Percentiles rank a stretch among this genome's conserved stretches.
These are phyloP conservation scores for Dromiciops gliroides DNA, from an alignment of 2,113 vertebrate species.

Conservation along the genomic window DNA sequence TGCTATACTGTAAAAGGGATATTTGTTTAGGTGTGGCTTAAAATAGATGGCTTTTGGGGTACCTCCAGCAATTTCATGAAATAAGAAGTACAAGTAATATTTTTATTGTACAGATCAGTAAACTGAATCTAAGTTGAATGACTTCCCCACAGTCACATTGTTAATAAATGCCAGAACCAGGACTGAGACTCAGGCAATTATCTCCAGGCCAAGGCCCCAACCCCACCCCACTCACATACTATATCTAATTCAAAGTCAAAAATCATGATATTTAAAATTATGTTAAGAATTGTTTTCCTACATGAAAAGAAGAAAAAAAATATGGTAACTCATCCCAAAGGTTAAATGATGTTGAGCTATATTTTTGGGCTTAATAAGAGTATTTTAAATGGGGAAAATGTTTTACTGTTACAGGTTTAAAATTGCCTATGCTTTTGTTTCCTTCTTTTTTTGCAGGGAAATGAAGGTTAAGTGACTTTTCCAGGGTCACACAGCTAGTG, in stretches of 20 bases:
- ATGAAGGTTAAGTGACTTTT: too few species aligned
- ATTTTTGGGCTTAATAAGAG: conserved; percentile 69
- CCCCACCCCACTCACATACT: neutral
- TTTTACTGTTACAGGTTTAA: conserved; percentile 1
- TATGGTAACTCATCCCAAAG: conserved; percentile 65
- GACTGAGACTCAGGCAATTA: neutral
- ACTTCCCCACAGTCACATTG: neutral
- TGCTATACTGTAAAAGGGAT: neutral
- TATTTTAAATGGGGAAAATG: conserved; percentile 62
- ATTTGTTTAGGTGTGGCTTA: neutral
- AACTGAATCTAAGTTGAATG: neutral
- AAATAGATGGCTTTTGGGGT: neutral
- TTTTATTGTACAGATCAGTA: neutral
- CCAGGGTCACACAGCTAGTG: too few species aligned
- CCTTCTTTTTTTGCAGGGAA: too few species aligned
- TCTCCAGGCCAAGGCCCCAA: neutral
- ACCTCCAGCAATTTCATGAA: neutral
- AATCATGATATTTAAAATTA: conserved; percentile 48
- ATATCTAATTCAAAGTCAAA: neutral
- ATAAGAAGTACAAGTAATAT: neutral
- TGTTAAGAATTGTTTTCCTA: conserved; percentile 65
- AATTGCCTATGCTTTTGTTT: neutral
- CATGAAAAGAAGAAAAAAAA: conserved; percentile 60
- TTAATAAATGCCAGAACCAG: neutral
- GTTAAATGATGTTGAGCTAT: conserved; percentile 62